A percentile compares a stretch with the other conserved stretches of the same genome.
Evolutionary conservation across 2,797 vertebrate genomes (phyloP).

Genomic region (Emys orbicularis): DNA sequence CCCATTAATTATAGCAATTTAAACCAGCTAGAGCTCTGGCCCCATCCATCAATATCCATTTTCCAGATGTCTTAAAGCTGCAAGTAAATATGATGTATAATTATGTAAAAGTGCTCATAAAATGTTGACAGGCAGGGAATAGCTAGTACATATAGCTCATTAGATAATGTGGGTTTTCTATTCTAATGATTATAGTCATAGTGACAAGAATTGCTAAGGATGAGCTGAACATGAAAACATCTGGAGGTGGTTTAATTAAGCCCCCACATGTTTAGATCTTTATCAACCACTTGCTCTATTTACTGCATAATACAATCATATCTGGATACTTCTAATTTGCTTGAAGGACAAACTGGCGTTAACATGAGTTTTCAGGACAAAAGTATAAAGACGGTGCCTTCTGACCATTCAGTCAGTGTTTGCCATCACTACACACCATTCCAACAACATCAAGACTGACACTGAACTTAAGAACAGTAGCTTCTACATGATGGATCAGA

Average conservation of each 20-base stretch:
- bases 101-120: not conserved
- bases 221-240: not conserved
- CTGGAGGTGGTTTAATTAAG: not conserved
- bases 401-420: not conserved
- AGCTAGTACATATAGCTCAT: not conserved
- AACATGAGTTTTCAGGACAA: not conserved
- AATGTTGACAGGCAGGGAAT: not conserved
- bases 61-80: not conserved
- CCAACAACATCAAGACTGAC: not conserved
- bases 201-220: not conserved
- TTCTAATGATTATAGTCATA: fast-evolving
- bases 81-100: not conserved
- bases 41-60: not conserved
- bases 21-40: not conserved
- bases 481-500: not conserved
- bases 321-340: not conserved
- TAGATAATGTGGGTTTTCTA: not conserved
- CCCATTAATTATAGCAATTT: not conserved
- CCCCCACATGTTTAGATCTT: not conserved
- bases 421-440: not conserved
- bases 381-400: not conserved
- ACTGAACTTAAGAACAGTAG: not conserved
- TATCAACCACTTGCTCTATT: not conserved
- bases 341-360: not conserved
- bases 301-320: not conserved